Evolutionary conservation across 2,888 invertebrate genomes (phyloP), one percentile per base, ranked within the genome.

Genomic region (Elegia similella): DNA sequence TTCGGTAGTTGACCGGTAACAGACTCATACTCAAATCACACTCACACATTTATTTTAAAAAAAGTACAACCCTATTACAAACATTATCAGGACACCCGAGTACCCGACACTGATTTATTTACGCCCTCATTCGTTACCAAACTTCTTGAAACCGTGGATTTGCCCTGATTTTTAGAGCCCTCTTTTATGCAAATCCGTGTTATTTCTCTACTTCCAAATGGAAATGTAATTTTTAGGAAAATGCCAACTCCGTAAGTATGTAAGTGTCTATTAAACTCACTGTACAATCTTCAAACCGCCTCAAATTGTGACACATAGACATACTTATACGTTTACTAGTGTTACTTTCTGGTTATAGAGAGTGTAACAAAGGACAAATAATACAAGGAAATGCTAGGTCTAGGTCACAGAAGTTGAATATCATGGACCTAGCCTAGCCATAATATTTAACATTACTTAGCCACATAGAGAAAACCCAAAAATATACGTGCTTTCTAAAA

Each of bases 71-170:
- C n/a, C 38, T 38, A 12, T 38, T 12, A 38, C 38, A 38, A 38
- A n/a, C 38, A 38, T 38, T 38, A 38, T 38, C 12, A 38, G 38
- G 38, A 38, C 38, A 38, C 38, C 38, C 43, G 64, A 63, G 23
- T 23, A 23, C 23, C 42, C 43, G 64, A 63, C 65, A 58, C 63
- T 67, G 70, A 75, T 74, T 72, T 72, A 72, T 70, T 69, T 59
- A 62, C 62, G 58, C 62, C 66, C 66, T 61, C 60, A 66, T 72
- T 69, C 66, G 58, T 60, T 57, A 71, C 68, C 67, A 63, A 62
- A 63, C 69, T 63, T 30, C 15, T 65, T 63, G 62, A 59, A 67
- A 61, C 56, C 58, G 63, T 55, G 56, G 68, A 64, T 60, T 62
- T 63, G 62, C 58, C 57, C 46, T 58, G 52, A 50, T 46, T 55